phyloP scores from a whole-genome alignment of 35 echinoderm and acorn worm species.

The Heliocidaris erythrogramma region DNA sequence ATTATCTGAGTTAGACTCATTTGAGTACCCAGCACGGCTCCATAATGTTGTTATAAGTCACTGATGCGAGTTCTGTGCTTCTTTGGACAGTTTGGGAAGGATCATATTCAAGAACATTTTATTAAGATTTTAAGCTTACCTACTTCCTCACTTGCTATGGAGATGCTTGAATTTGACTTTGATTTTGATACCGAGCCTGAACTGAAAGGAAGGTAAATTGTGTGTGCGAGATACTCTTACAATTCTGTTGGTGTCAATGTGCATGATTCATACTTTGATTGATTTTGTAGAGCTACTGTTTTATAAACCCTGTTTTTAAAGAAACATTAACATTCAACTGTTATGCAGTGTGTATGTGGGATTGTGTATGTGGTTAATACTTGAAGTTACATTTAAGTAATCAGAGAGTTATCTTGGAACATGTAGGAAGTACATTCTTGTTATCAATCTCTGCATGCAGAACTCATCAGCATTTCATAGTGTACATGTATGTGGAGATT shows the following conservation, averaged over 20 bases:
- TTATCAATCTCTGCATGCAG: not conserved
- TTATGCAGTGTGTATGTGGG: no score
- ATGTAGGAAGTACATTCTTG: no score
- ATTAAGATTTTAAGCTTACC: not conserved
- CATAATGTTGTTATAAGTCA: slow-evolving; percentile 12
- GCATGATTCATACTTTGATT: no score
- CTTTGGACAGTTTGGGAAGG: not conserved
- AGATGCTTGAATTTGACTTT: slow-evolving; percentile 4
- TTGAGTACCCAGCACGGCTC: not conserved
- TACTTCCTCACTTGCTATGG: not conserved
- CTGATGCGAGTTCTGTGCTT: not conserved
- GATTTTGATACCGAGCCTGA: not conserved
- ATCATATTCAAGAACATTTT: not conserved
- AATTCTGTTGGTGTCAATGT: no score
- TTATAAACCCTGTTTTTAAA: no score
- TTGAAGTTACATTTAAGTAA: no score
- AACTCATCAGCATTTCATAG: not conserved
- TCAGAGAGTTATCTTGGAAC: no score
- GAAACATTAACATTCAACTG: no score
- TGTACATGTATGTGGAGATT: no score
- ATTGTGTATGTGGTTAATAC: no score
- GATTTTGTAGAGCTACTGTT: no score
- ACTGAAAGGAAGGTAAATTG: not conserved
- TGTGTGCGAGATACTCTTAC: no score
- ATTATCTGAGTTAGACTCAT: slow-evolving; percentile 14